A percentile compares a stretch with the other conserved stretches of the same genome.
Evolutionary conservation across 2,888 invertebrate genomes (phyloP).

Genomic region (Tenthredo distinguenda): DNA sequence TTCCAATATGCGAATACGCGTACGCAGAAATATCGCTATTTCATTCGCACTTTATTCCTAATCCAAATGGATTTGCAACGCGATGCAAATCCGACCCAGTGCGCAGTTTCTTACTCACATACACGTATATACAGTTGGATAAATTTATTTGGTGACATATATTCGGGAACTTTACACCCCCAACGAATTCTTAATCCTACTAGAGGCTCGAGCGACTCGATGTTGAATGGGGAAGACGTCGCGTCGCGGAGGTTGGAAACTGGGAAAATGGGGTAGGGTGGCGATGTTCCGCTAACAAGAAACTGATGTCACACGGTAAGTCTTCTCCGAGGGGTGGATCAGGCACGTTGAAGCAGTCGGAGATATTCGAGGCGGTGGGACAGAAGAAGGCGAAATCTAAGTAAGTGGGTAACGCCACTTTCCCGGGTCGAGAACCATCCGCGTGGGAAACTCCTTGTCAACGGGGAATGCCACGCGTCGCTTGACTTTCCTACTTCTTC

Average conservation of each 20-base stretch:
- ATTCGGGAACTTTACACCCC: constrained; percentile 22
- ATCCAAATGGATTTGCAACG: not conserved
- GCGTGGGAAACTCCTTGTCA: constrained; percentile 54
- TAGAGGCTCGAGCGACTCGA: constrained; percentile 25
- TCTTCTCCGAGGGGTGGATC: constrained; percentile 57
- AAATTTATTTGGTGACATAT: constrained; percentile 9
- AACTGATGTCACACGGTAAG: constrained; percentile 71
- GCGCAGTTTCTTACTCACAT: not conserved
- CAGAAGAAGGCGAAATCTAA: constrained; percentile 49
- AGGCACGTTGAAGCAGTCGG: constrained; percentile 49
- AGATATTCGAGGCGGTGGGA: constrained; percentile 40
- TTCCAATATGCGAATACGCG: not conserved
- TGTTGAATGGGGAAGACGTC: constrained; percentile 8
- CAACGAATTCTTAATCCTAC: constrained; percentile 58
- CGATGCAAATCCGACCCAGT: not conserved
- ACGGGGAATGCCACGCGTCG: constrained; percentile 44
- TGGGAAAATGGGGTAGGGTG: constrained; percentile 61
- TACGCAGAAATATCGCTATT: not conserved
- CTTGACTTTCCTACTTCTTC: not conserved
- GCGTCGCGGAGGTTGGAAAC: constrained; percentile 41
- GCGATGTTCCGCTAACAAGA: constrained; percentile 72
- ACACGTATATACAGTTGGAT: not conserved
- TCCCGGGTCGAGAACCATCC: constrained; percentile 54
- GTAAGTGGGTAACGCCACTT: constrained; percentile 56
- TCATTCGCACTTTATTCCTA: not conserved